Base-by-base conservation (phyloP, 2,888 invertebrate species). In the Hydropsyche betteni region DNA sequence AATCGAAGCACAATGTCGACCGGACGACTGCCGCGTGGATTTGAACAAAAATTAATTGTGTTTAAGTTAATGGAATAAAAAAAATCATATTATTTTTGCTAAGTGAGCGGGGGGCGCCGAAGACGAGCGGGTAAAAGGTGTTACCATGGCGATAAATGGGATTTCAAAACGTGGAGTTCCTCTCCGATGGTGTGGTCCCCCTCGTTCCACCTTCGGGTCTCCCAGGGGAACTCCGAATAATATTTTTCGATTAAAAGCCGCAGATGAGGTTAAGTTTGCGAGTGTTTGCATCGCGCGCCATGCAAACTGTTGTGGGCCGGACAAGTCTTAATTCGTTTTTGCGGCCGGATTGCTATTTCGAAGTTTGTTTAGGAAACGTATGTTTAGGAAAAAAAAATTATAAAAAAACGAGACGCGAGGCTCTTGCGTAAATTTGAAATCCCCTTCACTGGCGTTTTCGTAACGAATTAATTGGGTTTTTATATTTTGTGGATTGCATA, bases 211-310 rank as follows among this genome's bases (percentile, higher is more conserved):
- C 16, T 33, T 16, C 50, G 16, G 50, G 5, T 24, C 68, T 77
- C 52, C 44, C 52, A n/a, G 10, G 69, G 68, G 53, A 58, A 58
- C 12, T 14, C 10, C 70, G 75, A 78, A 78, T 78, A 78, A 76
- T 76, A 78, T 76, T 78, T 78, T 78, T 78, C 76, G 78, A 78
- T 76, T 78, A 78, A 76, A 78, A 75, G 51, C 75, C 64, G 61
- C 74, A 24, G 24, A 24, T 24, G 24, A 24, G 24, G 75, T 75
- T 75, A 76, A 77, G 77, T 68, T 69, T 52, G 71, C 69, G 55
- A 76, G 78, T 76, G 78, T 78, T 77, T 78, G 70, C 64, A 64
- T n/a, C 36, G 1, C 24, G 24, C 24, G 1, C 1, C 24, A 24
- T 24, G 24, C 24, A 24, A 24, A 53, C 14, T 53, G 14, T 53